Percentiles rank a stretch among this genome's conserved stretches.
Conservation (phyloP, 2,113 vertebrate species). For the Spermophilus dauricus region DNA sequence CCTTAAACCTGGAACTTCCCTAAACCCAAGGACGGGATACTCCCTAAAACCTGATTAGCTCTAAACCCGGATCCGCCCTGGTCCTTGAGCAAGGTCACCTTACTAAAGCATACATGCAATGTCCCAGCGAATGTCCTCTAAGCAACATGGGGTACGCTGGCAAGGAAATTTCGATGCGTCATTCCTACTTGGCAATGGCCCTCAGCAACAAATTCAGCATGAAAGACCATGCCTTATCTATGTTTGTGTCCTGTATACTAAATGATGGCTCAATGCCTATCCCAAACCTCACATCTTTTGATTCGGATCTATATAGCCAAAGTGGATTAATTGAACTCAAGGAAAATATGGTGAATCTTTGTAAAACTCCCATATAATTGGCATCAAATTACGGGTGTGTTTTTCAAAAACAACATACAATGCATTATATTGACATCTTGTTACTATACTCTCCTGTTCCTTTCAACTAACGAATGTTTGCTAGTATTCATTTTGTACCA, state of each 20-base stretch:
- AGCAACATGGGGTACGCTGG: too few relatives aligned
- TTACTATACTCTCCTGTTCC: not conserved
- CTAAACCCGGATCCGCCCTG: too few relatives aligned
- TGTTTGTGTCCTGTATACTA: not conserved
- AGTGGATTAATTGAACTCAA: not conserved
- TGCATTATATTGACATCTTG: not conserved
- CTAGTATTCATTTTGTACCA: not conserved
- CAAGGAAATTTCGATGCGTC: too few relatives aligned
- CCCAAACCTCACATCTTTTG: not conserved
- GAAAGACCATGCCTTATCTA: not conserved
- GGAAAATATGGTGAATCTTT: conserved; percentile 20
- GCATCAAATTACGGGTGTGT: not conserved
- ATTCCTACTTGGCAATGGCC: too few relatives aligned
- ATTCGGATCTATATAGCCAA: not conserved
- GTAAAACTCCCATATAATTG: conserved; percentile 16
- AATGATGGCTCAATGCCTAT: not conserved
- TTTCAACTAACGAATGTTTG: not conserved
- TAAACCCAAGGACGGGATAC: too few relatives aligned
- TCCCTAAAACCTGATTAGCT: too few relatives aligned
- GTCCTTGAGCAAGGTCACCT: too few relatives aligned
- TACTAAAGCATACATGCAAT: too few relatives aligned
- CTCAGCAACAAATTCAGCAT: not conserved
- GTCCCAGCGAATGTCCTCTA: too few relatives aligned
- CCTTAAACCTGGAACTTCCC: too few relatives aligned
- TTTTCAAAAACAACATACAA: not conserved